Percentiles rank a stretch among this genome's conserved stretches.
Evolutionary conservation across 2,797 vertebrate species (phyloP).

Genomic region (Neopelma chrysocephalum): DNA sequence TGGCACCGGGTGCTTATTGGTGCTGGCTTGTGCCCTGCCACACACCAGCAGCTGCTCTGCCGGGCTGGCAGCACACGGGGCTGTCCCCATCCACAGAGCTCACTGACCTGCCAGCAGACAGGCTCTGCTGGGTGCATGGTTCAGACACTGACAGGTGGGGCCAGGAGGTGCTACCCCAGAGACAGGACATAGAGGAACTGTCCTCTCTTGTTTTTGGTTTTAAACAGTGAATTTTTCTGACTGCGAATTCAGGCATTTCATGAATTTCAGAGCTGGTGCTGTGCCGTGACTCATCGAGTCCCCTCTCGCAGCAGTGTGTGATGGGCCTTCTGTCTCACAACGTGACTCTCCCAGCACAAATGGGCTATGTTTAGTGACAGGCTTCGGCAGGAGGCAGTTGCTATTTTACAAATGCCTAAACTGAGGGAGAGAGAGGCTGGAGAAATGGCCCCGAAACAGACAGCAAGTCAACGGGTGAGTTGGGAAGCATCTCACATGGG

Average conservation of each 20-base stretch:
- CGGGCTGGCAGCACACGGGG: neutral
- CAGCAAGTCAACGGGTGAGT: neutral
- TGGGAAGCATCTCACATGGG: neutral
- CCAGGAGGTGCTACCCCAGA: neutral
- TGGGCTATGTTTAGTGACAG: constrained; percentile 26
- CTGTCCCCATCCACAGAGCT: neutral
- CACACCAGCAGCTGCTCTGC: accelerated
- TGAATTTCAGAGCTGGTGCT: constrained; percentile 15
- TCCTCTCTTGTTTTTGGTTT: neutral
- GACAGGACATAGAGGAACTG: neutral
- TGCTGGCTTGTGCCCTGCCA: neutral
- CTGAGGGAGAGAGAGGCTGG: neutral
- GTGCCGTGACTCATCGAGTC: neutral
- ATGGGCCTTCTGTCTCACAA: constrained; percentile 16
- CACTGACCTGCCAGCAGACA: accelerated
- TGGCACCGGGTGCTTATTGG: neutral
- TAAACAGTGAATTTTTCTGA: neutral
- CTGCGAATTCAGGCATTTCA: neutral
- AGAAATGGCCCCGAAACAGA: neutral
- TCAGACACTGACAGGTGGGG: neutral
- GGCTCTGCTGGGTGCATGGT: neutral
- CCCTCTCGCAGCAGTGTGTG: neutral
- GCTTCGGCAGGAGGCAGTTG: constrained; percentile 8
- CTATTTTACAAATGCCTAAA: constrained; percentile 12
- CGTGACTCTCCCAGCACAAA: neutral